Base-by-base conservation (phyloP, 2,797 vertebrate genomes). In the Cuniculus paca region DNA sequence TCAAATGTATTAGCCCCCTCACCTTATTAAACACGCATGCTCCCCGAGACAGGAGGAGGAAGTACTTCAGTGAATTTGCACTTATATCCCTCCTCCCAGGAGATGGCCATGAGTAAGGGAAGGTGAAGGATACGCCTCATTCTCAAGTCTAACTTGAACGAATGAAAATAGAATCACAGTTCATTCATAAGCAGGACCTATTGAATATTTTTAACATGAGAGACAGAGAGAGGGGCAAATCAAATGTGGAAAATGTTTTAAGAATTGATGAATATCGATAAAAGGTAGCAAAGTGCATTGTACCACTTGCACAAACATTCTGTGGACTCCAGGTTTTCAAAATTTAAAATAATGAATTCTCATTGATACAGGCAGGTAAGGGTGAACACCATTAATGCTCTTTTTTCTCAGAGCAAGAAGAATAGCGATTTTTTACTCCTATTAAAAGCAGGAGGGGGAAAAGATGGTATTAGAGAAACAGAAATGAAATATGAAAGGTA, bases 191-290 rank as follows among this genome's bases (percentile, higher is more conserved):
- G 48, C 20, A 82, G 20, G 3, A 20, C 50, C 16, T 36, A 79
- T 22, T 78, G 65, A 96, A 81, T 82, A 74, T 39, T 58, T 87
- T 95, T 83, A 88, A 85, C 8, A 68, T 72, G 36, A 88, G 63
- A 78, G 78, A 61, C 56, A n/a, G 42, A 74, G 1, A 12, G 13
- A 58, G 42, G 1, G n/a, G 7, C 74, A 91, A 95, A 39, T 80
- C 13, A 87, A 52, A 87, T 26, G 10, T n/a, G 36, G 6, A 61
- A 72, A 58, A 88, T 50, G 5, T 60, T 52, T 52, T 70, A 72
- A 63, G 68, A 75, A 52, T n/a, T 58, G 9, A 5, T 72, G 6
- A 80, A 50, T 84, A 36, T 89, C 45, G 56, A 24, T 78, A 12
- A 14, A 70, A 85, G 28, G 3, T n/a, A 88, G 31, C 28, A 39